phyloP scores from a whole-genome alignment of 2,113 vertebrate genomes.

The Entelurus aequoreus region DNA sequence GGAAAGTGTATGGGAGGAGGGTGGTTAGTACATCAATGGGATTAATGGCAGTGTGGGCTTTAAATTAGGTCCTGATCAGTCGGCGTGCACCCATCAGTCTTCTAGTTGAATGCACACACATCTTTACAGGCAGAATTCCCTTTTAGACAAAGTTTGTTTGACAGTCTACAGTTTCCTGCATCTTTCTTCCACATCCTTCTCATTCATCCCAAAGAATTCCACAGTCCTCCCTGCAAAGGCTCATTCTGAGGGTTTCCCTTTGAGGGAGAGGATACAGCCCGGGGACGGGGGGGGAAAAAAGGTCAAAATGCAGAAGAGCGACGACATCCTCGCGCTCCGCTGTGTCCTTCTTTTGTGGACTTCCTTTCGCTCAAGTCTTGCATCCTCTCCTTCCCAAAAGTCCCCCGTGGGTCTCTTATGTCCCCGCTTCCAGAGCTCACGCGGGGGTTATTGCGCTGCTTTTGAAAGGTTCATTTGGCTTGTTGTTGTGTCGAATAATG shows the following conservation, averaged over 20 bases:
- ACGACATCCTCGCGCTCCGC: conserved; percentile 44
- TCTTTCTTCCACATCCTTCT: neutral
- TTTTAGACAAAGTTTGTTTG: neutral
- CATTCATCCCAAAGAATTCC: neutral
- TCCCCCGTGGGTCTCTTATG: conserved; percentile 58
- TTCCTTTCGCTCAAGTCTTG: conserved; percentile 29
- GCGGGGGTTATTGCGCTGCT: conserved; percentile 16
- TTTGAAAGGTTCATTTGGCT: conserved; percentile 49
- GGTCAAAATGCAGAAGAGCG: conserved; percentile 28
- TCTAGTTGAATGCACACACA: neutral
- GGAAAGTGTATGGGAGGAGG: conserved; percentile 17
- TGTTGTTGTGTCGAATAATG: conserved; percentile 21
- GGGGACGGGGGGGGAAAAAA: conserved; percentile 26
- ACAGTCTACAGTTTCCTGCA: too few species aligned
- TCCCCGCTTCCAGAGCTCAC: conserved; percentile 47
- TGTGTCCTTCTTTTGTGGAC: conserved; percentile 40
- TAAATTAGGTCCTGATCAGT: conserved; percentile 59
- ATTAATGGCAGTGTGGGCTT: conserved; percentile 58
- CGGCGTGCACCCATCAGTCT: neutral
- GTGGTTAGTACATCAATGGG: conserved; percentile 47
- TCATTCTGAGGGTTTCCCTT: conserved; percentile 28
- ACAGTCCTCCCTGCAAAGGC: neutral
- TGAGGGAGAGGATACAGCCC: conserved; percentile 42
- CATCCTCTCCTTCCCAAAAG: conserved; percentile 52
- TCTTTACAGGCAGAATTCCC: neutral